Conservation (phyloP, 37 sponge, comb jelly and placozoan species). For the Beroe ovata region DNA sequence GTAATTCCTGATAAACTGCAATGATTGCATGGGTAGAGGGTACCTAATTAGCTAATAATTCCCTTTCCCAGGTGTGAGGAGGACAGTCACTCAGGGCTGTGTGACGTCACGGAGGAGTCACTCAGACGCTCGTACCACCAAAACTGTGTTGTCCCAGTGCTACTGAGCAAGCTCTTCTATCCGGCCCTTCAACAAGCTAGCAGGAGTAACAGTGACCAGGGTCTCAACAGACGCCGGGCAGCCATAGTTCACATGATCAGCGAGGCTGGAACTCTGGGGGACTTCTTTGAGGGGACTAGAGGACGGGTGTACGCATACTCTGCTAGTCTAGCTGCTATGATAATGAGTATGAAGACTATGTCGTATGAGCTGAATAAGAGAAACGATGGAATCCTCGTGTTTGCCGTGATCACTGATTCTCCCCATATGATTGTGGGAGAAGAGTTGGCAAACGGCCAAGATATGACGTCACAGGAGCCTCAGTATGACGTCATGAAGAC, state of each 20-base stretch:
- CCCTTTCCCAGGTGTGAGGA: constrained; percentile 66
- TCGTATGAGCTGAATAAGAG: constrained; percentile 60
- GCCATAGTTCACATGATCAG: constrained; percentile 60
- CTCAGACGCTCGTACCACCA: constrained; percentile 40
- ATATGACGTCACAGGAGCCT: neutral
- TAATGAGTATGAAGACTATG: constrained; percentile 65
- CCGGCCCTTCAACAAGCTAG: constrained; percentile 57
- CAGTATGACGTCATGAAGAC: constrained; percentile 7
- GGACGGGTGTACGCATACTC: constrained; percentile 23
- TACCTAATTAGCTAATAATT: neutral
- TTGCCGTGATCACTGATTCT: constrained; percentile 16
- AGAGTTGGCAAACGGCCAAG: neutral
- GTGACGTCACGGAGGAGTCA: constrained; percentile 36
- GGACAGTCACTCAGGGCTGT: neutral
- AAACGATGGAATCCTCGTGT: constrained; percentile 27
- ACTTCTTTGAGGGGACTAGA: neutral
- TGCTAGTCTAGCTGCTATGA: constrained; percentile 45
- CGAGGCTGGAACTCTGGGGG: constrained; percentile 47
- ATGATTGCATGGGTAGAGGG: too few relatives aligned
- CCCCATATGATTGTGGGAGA: neutral
- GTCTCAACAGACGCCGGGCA: constrained; percentile 13
- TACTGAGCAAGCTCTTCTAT: constrained; percentile 53
- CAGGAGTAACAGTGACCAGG: neutral
- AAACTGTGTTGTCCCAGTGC: constrained; percentile 33
- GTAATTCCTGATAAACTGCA: too few relatives aligned